Evolutionary conservation across 2,888 invertebrate species (phyloP).

Genomic region (Sesamia inferens): DNA sequence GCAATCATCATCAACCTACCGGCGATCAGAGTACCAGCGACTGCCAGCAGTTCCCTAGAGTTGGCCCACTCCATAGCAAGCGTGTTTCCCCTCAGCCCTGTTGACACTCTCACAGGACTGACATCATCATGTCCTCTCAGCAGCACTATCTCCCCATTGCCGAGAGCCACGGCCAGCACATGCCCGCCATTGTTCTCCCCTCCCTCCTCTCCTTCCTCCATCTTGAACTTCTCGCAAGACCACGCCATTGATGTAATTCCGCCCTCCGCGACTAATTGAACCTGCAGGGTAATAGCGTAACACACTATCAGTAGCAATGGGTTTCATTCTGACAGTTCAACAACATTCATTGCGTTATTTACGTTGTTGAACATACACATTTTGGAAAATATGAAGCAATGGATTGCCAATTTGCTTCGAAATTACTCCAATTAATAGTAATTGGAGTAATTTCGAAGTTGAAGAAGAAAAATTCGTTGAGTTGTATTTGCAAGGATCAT

Average conservation of each 20-base stretch:
- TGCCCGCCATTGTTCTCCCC: constrained; percentile 91
- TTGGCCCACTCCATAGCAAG: constrained; percentile 99
- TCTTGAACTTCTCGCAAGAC: constrained; percentile 99
- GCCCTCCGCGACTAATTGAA: constrained; percentile 96
- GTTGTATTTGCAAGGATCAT: not conserved
- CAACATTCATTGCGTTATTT: too few relatives aligned
- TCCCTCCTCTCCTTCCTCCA: constrained; percentile 97
- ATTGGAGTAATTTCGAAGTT: too few relatives aligned
- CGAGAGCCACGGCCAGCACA: constrained; percentile 96
- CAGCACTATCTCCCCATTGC: constrained; percentile 96
- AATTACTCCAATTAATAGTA: too few relatives aligned
- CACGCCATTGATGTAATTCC: constrained; percentile 98
- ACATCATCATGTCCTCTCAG: constrained; percentile 98
- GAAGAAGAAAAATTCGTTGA: too few relatives aligned
- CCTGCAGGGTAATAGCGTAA: constrained; percentile 71
- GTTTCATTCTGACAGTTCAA: too few relatives aligned
- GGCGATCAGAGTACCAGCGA: constrained; percentile 93
- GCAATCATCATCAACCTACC: constrained; percentile 68
- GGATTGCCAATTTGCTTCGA: too few relatives aligned
- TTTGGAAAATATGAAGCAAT: too few relatives aligned
- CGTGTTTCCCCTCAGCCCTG: constrained; percentile 94
- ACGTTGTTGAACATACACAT: too few relatives aligned
- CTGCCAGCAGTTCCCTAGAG: constrained; percentile 97
- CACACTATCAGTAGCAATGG: too few relatives aligned
- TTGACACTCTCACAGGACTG: constrained; percentile 95